These are phyloP conservation scores for Bedellia somnulentella DNA, from an alignment of 2,888 invertebrate genomes.

Conservation along the genomic window DNA sequence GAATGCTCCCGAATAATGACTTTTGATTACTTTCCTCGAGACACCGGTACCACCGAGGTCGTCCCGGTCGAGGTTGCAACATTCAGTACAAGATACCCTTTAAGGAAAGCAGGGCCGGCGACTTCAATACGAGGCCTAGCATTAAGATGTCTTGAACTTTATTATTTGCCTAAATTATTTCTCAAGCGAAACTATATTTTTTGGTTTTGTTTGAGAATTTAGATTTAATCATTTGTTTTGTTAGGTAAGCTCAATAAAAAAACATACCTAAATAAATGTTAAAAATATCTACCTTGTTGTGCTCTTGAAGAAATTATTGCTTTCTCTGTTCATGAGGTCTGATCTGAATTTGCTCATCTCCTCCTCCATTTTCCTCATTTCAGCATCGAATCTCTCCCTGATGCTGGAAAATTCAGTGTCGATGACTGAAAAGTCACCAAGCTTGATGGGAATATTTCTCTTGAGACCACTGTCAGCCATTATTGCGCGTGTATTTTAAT, in stretches of 20 bases:
- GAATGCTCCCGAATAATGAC: conserved; percentile 52
- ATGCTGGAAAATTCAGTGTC: conserved; percentile 96
- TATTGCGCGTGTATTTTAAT: conserved; percentile 32
- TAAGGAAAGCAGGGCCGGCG: conserved; percentile 34
- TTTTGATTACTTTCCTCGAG: conserved; percentile 44
- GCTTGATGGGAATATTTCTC: conserved; percentile 89
- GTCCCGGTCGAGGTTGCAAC: conserved; percentile 35
- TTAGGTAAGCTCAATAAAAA: too few species aligned
- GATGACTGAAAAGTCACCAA: conserved; percentile 93
- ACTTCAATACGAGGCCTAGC: conserved; percentile 28
- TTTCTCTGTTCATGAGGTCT: conserved; percentile 90
- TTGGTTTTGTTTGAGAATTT: too few species aligned
- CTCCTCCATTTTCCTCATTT: conserved; percentile 98
- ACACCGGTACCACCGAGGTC: conserved; percentile 18
- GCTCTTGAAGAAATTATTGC: conserved; percentile 88
- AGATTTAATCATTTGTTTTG: too few species aligned
- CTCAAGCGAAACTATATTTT: too few species aligned
- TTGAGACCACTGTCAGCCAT: conserved; percentile 85
- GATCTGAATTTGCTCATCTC: conserved; percentile 95
- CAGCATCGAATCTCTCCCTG: conserved; percentile 91
- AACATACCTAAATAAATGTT: too few species aligned
- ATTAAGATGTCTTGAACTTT: too few species aligned
- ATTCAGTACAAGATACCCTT: conserved; percentile 50
- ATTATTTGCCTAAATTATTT: too few species aligned
- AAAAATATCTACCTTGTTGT: conserved; percentile 73